Base-by-base conservation (phyloP, 2,888 invertebrate genomes). In the Sesamia inferens region DNA sequence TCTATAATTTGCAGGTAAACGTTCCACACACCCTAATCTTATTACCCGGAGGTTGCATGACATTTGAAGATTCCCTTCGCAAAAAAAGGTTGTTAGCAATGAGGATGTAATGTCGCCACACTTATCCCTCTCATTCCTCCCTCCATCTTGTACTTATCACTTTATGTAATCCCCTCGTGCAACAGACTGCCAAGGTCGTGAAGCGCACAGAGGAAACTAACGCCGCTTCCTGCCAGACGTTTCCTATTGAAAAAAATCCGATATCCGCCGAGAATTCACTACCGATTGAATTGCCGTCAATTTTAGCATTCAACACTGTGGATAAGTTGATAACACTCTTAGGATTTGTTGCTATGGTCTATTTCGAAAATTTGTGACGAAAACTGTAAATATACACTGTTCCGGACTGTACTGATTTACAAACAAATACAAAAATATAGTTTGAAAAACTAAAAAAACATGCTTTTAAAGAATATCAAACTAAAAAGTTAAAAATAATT, bases 251-350 rank as follows among this genome's bases (percentile, higher is more conserved):
- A 76, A 11, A 11, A 80, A 71, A 68, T 69, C 68, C 81, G 80
- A 81, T 80, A 76, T 81, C 80, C 81, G 76, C 22, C 47, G 19
- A 61, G 64, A 76, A 58, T 59, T 61, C 62, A 74, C 59, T 71
- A 64, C 80, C 70, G 70, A 71, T 75, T 64, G 47, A 24, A 71
- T 58, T 61, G 11, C 31, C 19, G 42, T 51, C 64, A 68, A 54
- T 68, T 59, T 70, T 54, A 42, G 8, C n/a, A 55, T 61, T 22
- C 31, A 31, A 42, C 13, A 47, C 19, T 16, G 31, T 14, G 59
- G 14, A 39, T 70, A 24, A 24, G 8, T 16, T 71, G 22, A 16
- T 69, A 19, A 11, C 19, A n/a, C 24, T 42, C 19, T 39, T 68
- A n/a, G 0, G 13, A n/a, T 44, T 5, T 54, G 11, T 67, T n/a